A percentile compares a stretch with the other conserved stretches of the same genome.
Evolutionary conservation across 2,113 vertebrate species (phyloP).

Genomic region (Sprattus sprattus): DNA sequence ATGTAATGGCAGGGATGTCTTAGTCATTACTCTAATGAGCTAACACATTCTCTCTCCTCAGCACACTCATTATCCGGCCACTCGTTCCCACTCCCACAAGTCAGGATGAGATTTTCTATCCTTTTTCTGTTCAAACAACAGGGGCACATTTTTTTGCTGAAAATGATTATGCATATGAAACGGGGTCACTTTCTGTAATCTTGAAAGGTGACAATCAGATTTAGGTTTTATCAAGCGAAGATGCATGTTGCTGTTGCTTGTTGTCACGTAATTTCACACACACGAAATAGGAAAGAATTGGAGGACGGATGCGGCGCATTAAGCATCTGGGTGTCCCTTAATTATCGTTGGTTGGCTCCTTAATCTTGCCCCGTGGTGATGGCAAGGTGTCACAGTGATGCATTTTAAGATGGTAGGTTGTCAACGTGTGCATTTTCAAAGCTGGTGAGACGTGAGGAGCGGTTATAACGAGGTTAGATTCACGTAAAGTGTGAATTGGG

Average conservation of each 20-base stretch:
- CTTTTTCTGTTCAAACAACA: constrained; percentile 55
- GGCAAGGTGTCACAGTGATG: constrained; percentile 85
- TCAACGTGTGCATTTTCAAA: constrained; percentile 82
- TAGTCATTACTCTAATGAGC: constrained; percentile 99
- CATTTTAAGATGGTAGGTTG: constrained; percentile 87
- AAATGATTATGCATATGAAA: constrained; percentile 13
- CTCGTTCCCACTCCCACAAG: constrained; percentile 80
- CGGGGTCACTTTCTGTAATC: constrained; percentile 32
- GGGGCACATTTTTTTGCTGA: constrained; percentile 17
- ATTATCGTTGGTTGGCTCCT: constrained; percentile 81
- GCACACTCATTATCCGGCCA: constrained; percentile 94
- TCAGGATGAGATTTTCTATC: constrained; percentile 61
- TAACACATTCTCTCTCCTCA: constrained; percentile 93
- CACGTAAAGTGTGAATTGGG: constrained; percentile 90
- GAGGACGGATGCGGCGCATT: constrained; percentile 53
- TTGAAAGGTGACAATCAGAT: constrained; percentile 19
- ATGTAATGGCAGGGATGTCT: constrained; percentile 91
- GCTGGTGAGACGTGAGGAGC: constrained; percentile 79
- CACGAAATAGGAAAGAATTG: constrained; percentile 23
- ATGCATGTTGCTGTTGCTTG: not conserved
- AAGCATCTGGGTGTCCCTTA: constrained; percentile 83
- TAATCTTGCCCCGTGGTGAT: constrained; percentile 83
- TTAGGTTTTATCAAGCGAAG: constrained; percentile 26
- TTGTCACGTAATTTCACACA: constrained; percentile 20
- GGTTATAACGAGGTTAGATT: constrained; percentile 88